Evolutionary conservation across 2,888 invertebrate species (phyloP).

Genomic region (Norana najaformis): DNA sequence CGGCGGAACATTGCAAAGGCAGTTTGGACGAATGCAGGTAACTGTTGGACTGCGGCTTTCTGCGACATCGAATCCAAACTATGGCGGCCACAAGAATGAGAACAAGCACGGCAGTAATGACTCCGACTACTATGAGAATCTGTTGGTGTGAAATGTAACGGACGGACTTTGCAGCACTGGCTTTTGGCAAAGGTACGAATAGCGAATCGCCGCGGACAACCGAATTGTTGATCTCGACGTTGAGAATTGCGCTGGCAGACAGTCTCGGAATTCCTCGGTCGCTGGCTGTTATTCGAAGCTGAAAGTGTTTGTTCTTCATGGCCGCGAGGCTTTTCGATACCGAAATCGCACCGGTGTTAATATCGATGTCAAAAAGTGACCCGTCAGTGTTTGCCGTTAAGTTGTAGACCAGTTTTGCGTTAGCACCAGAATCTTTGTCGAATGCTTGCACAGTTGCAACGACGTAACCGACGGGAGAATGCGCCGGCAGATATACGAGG

Average conservation of each 20-base stretch:
- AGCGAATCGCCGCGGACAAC: neutral
- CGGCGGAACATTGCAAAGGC: neutral
- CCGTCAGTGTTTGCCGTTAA: conserved; percentile 45
- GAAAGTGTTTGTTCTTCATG: neutral
- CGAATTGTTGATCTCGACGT: neutral
- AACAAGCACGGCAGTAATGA: neutral
- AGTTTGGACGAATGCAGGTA: neutral
- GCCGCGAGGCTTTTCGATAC: conserved; percentile 46
- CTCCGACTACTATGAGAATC: neutral
- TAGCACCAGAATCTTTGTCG: conserved; percentile 51
- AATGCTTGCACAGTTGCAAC: conserved; percentile 47
- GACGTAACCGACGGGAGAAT: neutral
- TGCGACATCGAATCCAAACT: neutral
- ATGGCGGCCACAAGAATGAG: conserved; percentile 17
- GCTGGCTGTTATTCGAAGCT: neutral
- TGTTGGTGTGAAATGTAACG: neutral
- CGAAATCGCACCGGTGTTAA: conserved; percentile 61
- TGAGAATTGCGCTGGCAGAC: neutral
- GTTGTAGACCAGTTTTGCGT: conserved; percentile 48
- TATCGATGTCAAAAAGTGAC: conserved; percentile 62
- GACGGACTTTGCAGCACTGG: neutral
- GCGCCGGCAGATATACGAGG: neutral
- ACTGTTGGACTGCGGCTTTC: neutral
- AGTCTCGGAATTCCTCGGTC: neutral
- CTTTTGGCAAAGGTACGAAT: neutral